Percentiles rank a stretch among this genome's conserved stretches.
Conservation (phyloP, 2,113 vertebrate genomes). For the Phalacrocorax brasilianus region DNA sequence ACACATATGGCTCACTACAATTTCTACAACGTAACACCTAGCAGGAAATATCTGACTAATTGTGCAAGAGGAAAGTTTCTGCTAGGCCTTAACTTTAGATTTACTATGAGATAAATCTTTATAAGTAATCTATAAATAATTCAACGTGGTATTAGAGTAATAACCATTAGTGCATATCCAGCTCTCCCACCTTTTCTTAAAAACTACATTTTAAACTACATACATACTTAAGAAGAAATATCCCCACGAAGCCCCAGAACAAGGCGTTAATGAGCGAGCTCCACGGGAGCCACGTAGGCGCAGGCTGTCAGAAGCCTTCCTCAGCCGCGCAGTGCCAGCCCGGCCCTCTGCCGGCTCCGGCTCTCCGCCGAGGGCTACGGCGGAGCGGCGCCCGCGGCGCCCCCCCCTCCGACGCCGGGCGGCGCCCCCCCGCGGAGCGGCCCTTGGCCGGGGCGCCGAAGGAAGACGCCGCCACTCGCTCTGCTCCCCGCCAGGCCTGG, state of each 20-base stretch:
- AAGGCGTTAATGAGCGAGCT: no score
- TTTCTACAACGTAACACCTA: neutral
- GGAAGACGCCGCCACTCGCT: no score
- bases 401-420: rapidly evolving
- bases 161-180: neutral
- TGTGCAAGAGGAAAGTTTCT: neutral
- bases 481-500: neutral
- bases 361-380: rapidly evolving
- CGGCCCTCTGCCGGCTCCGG: neutral
- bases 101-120: neutral
- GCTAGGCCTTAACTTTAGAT: neutral
- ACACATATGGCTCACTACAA: neutral
- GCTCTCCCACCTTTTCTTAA: neutral
- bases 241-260: neutral
- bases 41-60: neutral
- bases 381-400: neutral
- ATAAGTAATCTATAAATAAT: neutral
- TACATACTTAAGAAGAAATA: neutral
- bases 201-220: neutral
- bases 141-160: neutral
- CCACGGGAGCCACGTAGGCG: rapidly evolving
- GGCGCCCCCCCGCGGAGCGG: no score
- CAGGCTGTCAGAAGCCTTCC: neutral
- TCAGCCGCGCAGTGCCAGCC: neutral
- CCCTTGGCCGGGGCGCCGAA: neutral